These are phyloP conservation scores for Spodoptera frugiperda DNA, from an alignment of 1,140 invertebrate species.

Conservation along the genomic window DNA sequence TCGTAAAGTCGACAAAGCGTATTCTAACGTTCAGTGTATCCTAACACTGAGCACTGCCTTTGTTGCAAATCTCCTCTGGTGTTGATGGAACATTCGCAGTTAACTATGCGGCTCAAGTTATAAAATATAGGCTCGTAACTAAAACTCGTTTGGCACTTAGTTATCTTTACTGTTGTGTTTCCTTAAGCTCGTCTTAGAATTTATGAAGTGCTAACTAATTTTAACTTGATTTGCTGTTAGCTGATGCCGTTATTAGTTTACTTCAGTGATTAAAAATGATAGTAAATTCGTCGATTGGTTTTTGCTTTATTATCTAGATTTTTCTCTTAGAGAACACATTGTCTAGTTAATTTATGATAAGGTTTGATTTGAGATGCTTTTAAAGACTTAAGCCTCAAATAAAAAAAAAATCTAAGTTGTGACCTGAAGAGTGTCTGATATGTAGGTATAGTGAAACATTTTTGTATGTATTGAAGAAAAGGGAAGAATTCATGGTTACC, in stretches of 20 bases:
- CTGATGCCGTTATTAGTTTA: not conserved
- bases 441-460: too few species aligned
- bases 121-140: conserved; percentile 32
- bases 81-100: conserved; percentile 59
- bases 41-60: conserved; percentile 57
- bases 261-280: not conserved
- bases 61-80: conserved; percentile 59
- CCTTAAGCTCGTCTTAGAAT: not conserved
- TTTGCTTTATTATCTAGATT: too few species aligned
- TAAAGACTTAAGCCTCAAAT: too few species aligned
- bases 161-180: not conserved
- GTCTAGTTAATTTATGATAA: too few species aligned
- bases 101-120: conserved; percentile 40
- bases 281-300: too few species aligned
- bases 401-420: too few species aligned
- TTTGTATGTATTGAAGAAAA: too few species aligned
- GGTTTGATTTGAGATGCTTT: too few species aligned
- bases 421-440: too few species aligned
- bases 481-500: too few species aligned
- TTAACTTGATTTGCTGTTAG: not conserved
- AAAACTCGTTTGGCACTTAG: conserved; percentile 4
- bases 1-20: conserved; percentile 60
- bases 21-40: conserved; percentile 64
- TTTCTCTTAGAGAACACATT: too few species aligned
- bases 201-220: too few species aligned